Conservation (phyloP, 1,140 invertebrate genomes). For the Charaxes varanes region DNA sequence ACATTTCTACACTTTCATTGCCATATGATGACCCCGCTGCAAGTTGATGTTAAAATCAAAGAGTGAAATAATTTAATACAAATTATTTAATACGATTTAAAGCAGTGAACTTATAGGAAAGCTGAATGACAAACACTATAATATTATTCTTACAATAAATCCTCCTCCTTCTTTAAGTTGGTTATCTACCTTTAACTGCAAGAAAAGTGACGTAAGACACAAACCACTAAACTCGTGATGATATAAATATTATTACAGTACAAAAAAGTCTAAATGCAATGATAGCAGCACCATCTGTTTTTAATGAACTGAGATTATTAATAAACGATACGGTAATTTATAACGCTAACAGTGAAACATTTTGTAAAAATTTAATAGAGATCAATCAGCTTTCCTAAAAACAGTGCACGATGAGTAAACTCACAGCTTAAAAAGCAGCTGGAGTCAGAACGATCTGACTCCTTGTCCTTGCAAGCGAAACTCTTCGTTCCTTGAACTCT, state of each 20-base stretch:
- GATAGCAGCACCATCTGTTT: too few species aligned
- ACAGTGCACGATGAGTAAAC: slow-evolving; percentile 34
- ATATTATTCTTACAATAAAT: too few species aligned
- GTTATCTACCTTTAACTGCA: too few species aligned
- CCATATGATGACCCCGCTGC: slow-evolving; percentile 82
- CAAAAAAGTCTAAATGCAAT: too few species aligned
- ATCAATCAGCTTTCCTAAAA: slow-evolving; percentile 13
- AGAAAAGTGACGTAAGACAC: too few species aligned
- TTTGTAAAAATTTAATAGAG: too few species aligned
- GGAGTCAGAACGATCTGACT: slow-evolving; percentile 80
- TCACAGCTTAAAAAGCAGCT: slow-evolving; percentile 79
- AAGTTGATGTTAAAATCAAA: slow-evolving; percentile 39
- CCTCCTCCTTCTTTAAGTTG: too few species aligned
- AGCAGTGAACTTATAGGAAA: slow-evolving; percentile 9
- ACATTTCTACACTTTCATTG: slow-evolving; percentile 67
- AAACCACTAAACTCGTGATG: too few species aligned
- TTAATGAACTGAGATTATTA: too few species aligned
- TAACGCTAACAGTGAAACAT: too few species aligned
- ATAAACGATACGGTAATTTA: too few species aligned
- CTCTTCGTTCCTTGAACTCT: slow-evolving; percentile 70
- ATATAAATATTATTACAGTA: too few species aligned
- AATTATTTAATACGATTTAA: not conserved
- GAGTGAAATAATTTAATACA: not conserved
- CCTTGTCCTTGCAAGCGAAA: slow-evolving; percentile 78
- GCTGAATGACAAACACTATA: slow-evolving; percentile 4